Evolutionary conservation across 2,113 vertebrate genomes (phyloP).

Genomic region (Crotalus horridus): DNA sequence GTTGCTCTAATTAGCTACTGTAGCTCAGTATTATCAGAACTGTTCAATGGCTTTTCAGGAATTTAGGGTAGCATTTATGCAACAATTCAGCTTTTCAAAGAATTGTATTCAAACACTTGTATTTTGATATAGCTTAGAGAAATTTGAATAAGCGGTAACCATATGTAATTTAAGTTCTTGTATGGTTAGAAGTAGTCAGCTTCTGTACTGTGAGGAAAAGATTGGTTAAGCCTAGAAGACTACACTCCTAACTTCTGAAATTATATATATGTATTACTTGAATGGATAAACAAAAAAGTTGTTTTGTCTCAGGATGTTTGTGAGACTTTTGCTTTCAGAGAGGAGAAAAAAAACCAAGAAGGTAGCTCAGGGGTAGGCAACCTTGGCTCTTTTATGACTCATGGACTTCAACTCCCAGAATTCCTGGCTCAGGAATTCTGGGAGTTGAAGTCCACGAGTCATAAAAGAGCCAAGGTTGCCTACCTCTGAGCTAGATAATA

Average conservation of each 20-base stretch:
- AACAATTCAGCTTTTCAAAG: background rate
- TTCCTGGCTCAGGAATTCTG: no score
- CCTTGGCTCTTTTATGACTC: no score
- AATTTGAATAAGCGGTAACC: background rate
- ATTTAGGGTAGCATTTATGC: background rate
- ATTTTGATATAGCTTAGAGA: background rate
- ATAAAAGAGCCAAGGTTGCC: no score
- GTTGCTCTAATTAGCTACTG: background rate
- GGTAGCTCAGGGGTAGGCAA: background rate
- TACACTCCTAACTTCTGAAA: background rate
- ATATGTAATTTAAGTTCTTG: background rate
- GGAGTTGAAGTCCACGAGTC: no score
- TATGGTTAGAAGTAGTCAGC: background rate
- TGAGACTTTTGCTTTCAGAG: background rate
- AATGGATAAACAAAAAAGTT: background rate
- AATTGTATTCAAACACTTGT: background rate
- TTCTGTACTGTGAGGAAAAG: background rate
- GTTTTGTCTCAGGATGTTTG: background rate
- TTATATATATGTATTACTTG: background rate
- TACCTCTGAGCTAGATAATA: background rate
- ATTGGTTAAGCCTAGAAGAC: background rate
- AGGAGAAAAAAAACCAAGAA: background rate
- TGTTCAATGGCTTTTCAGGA: background rate
- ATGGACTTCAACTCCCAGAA: no score
- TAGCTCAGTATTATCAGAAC: background rate